Percentiles rank a stretch among this genome's conserved stretches.
Conservation (phyloP, 2,113 vertebrate genomes). For the Charadrius vociferus region DNA sequence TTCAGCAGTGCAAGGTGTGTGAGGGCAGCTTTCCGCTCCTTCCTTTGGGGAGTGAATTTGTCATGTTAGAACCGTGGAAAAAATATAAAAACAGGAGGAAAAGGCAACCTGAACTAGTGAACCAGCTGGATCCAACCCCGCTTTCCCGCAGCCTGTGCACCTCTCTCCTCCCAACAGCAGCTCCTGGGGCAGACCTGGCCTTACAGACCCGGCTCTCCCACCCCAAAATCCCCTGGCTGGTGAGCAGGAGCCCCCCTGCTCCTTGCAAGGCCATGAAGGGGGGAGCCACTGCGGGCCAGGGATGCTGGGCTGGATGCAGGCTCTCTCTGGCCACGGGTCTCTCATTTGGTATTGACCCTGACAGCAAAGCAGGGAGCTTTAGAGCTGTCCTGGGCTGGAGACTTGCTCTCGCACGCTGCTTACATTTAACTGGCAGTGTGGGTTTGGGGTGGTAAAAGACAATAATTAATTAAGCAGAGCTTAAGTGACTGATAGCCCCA, state of each 20-base stretch:
- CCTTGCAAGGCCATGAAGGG: background rate
- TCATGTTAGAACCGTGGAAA: background rate
- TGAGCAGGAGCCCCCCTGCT: background rate
- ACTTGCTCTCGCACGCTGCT: background rate
- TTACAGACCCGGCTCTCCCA: background rate
- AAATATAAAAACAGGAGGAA: background rate
- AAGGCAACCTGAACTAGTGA: background rate
- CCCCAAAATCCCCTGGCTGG: background rate
- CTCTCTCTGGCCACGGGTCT: background rate
- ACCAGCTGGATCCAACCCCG: fast-evolving
- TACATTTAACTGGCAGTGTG: background rate
- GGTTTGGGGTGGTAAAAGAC: background rate
- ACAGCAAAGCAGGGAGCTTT: background rate
- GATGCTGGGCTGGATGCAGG: background rate
- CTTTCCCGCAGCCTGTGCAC: background rate
- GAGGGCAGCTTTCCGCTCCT: background rate
- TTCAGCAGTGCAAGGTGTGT: background rate
- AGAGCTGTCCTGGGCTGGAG: background rate
- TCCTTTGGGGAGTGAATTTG: background rate
- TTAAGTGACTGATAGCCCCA: background rate
- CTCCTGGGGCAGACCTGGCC: background rate
- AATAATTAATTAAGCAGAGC: background rate
- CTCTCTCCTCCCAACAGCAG: background rate
- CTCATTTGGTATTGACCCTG: background rate
- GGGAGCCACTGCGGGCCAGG: background rate